Evolutionary conservation across 1,140 invertebrate species (phyloP), one percentile per base, ranked within the genome.

Genomic region (Temnothorax curvispinosus): DNA sequence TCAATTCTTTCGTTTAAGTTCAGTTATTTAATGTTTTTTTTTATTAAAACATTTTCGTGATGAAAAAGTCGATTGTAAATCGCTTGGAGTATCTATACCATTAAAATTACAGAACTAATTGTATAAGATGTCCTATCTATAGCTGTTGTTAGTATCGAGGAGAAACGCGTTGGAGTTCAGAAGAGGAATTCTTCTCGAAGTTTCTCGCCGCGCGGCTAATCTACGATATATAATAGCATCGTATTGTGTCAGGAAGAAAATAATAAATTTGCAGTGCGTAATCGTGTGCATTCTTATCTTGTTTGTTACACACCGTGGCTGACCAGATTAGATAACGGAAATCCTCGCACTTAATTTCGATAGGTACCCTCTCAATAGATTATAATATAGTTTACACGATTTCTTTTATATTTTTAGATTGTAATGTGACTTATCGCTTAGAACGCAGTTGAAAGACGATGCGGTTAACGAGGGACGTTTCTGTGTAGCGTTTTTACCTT

Each of bases 331-430:
- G 72, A 75, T 75, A 75, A 58, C 35, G 35, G 11, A 44, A 58
- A 75, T 75, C 54, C 54, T 58, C n/a, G 54, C n/a, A 27, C 38
- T 75, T 75, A 58, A 75, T 75, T 75, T 75, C 38, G n/a, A 58
- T 58, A 58, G 54, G 18, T 21, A 38, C 7, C 15, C 32, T 35
- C 27, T 56, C 32, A 58, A 75, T 58, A 38, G 71, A 56, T 74
- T 74, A 56, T 74, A 75, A 44, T 75, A 41, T 56, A 41, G 38
- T 75, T 56, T 9, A 15, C n/a, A 13, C 13, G 65, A 27, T 56
- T 58, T 18, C 18, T 35, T 56, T 44, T 27, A 0, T 44, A 13
- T 58, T 75, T 75, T 58, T 44, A 41, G 35, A 75, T 75, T 27
- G 3, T 15, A 27, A 27, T 35, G 11, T 8, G 65, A 11, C 21